Base-by-base conservation (phyloP, 2,888 invertebrate genomes). In the Phortica magna region DNA sequence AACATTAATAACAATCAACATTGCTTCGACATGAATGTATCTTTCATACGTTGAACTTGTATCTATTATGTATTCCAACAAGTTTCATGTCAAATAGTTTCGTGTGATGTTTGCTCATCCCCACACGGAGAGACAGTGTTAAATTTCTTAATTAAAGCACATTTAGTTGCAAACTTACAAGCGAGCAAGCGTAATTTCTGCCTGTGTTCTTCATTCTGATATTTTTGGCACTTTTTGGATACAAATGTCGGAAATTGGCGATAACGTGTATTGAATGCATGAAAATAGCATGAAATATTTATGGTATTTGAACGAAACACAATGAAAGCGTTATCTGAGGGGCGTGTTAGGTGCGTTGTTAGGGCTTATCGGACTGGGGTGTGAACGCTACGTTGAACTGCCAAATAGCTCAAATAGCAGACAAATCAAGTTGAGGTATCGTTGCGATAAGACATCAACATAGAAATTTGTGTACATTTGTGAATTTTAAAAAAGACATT, bases 101-200 rank as follows among this genome's bases (percentile, higher is more conserved):
- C 31, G 5, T 31, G 5, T 31, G 31, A 31, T 4, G 31, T 31
- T 31, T 31, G 5, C 31, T 4, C 31, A 31, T 4, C 31, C 31
- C 31, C 31, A 31, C 31, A 31, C 31, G 5, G 2, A 31, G 0
- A 31, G 1, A 31, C 31, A 31, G 4, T n/a, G 53, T n/a, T 53
- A n/a, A 53, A n/a, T 53, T n/a, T 53, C 12, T 53, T n/a, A n/a
- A 53, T 53, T 53, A 53, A 53, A 53, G 53, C 53, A 53, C 53
- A 31, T 14, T 14, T 53, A 53, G 53, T n/a, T 53, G 53, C 53
- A 10, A 53, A 53, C 7, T 53, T 14, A 53, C 53, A n/a, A n/a
- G n/a, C n/a, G n/a, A n/a, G n/a, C 53, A 53, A 53, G 7, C 7
- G 7, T n/a, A 10, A 53, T 14, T n/a, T 10, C n/a, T 53, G n/a